Evolutionary conservation across 2,888 invertebrate species (phyloP), one percentile per base, ranked within the genome.

Genomic region (Hylaea fasciaria): DNA sequence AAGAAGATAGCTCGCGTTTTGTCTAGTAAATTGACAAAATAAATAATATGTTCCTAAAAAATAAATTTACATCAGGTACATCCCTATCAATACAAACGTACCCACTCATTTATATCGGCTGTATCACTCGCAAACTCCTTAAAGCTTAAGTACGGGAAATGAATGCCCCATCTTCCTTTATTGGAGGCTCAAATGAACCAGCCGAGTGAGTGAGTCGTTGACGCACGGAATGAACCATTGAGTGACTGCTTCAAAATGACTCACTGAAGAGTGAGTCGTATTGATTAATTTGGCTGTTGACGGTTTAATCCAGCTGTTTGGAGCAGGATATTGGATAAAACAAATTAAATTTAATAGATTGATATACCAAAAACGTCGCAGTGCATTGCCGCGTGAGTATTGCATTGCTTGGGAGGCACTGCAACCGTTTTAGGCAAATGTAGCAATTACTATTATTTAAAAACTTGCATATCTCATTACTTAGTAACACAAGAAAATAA

Each of bases 131-230:
- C n/a, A 44, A 43, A 51, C 51, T 51, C 43, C 13, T 52, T 43
- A 1, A 10, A 43, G 32, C 52, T 54, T 37, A 12, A 54, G 54
- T 28, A 46, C 54, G 54, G 54, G 54, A 54, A 54, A 54, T 54
- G 39, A 54, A 37, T 17, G 14, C 44, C 40, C 28, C 28, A 28
- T 43, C 43, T n/a, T 5, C 4, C 17, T 43, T 43, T 51, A 51
- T 51, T 51, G 51, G 43, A 17, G 43, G 0, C 40, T 44, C 39
- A 52, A 35, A 52, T 22, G 51, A 52, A 17, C 44, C 51, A 35
- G n/a, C 44, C 12, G n/a, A 44, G 43, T 37, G 37, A n/a, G 3
- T n/a, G 37, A n/a, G 12, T 37, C 12, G 22, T 22, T 22, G 22
- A 22, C 2, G 22, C 22, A 3, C 22, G 5, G 44, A 35, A 44